Conservation (phyloP, 2,888 invertebrate species). For the Synergus laeviventris region DNA sequence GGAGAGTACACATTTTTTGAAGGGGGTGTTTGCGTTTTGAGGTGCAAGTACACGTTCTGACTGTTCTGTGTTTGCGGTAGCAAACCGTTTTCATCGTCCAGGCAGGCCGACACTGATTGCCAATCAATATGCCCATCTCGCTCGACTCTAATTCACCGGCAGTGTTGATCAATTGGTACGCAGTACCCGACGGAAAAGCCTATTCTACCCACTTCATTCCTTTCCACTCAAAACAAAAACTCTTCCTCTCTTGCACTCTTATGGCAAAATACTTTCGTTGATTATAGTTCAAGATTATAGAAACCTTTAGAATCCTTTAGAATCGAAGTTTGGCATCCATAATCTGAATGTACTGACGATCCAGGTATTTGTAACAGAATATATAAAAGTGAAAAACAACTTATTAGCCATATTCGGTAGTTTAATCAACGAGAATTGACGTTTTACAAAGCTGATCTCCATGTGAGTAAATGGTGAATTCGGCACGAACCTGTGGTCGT, state of each 20-base stretch:
- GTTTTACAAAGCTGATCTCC: neutral
- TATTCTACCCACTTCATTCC: constrained; percentile 43
- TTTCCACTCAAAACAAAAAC: neutral
- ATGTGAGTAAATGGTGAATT: constrained; percentile 42
- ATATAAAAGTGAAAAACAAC: too few relatives aligned
- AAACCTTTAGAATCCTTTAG: too few relatives aligned
- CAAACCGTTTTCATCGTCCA: constrained; percentile 66
- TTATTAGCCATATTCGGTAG: neutral
- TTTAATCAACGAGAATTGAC: constrained; percentile 6
- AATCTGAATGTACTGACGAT: too few relatives aligned
- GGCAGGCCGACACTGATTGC: constrained; percentile 72
- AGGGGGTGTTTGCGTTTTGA: constrained; percentile 52
- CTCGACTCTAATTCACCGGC: constrained; percentile 74
- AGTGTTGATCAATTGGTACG: constrained; percentile 75
- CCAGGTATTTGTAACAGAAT: too few relatives aligned
- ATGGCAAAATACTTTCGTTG: neutral
- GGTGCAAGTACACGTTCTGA: constrained; percentile 54
- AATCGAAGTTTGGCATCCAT: too few relatives aligned
- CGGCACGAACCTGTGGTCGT: constrained; percentile 47
- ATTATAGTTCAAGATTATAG: too few relatives aligned
- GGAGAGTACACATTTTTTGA: neutral
- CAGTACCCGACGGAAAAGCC: constrained; percentile 63
- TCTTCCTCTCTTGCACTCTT: neutral
- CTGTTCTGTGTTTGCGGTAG: constrained; percentile 64
- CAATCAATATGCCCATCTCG: constrained; percentile 76